Percentiles rank a stretch among this genome's conserved stretches.
Conservation (phyloP, 2,797 vertebrate species). For the Sarcoramphus papa region DNA sequence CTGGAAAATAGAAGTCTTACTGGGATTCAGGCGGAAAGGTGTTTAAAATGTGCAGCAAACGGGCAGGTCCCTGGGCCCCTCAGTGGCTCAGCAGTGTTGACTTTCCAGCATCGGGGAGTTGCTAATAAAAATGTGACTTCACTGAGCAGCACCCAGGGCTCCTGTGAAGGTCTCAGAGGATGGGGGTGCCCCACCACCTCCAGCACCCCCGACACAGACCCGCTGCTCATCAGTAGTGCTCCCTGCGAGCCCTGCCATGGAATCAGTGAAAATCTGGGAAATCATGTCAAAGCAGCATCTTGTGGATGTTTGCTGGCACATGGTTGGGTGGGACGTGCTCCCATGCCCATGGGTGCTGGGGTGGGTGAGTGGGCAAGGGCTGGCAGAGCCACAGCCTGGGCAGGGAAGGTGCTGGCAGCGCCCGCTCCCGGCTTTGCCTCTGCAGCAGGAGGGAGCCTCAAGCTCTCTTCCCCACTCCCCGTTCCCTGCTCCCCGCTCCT, state of each 20-base stretch:
- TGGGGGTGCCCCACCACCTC: neutral
- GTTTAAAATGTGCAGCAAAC: neutral
- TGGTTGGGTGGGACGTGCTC: neutral
- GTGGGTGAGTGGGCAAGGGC: rapidly evolving
- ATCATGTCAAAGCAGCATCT: neutral
- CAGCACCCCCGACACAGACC: rapidly evolving
- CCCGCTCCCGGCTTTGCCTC: neutral
- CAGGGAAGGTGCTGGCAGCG: neutral
- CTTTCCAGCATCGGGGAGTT: rapidly evolving
- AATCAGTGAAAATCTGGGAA: neutral
- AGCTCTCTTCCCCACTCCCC: neutral
- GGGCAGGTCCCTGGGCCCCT: neutral
- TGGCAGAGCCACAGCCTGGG: neutral
- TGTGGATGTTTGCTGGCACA: neutral
- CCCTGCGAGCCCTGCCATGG: neutral
- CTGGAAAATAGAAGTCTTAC: neutral
- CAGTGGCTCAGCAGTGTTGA: neutral
- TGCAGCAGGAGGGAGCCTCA: neutral
- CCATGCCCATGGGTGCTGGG: neutral
- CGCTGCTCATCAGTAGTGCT: neutral
- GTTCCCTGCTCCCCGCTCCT: neutral
- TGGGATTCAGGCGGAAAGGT: neutral
- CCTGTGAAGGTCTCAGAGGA: neutral
- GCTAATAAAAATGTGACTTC: neutral
- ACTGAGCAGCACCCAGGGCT: neutral